Percentiles rank a stretch among this genome's conserved stretches.
phyloP scores from a whole-genome alignment of 2,888 invertebrate species.

The Cetonia aurata region DNA sequence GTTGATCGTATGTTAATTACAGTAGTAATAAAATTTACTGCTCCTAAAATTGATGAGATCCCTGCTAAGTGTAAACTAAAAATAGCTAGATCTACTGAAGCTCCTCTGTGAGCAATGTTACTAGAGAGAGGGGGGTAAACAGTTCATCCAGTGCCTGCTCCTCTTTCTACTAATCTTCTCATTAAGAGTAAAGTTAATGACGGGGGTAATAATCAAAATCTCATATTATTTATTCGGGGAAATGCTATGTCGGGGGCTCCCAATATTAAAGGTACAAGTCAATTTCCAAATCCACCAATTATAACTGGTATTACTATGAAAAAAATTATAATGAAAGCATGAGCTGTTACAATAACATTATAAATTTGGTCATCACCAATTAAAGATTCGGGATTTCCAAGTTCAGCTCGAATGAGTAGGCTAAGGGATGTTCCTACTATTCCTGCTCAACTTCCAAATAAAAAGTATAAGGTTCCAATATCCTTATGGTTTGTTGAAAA shows the following conservation, averaged over 20 bases:
- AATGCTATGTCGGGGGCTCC: constrained; percentile 86
- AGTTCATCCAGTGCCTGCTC: constrained; percentile 84
- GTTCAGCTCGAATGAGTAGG: constrained; percentile 79
- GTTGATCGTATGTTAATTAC: constrained; percentile 78
- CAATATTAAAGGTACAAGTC: constrained; percentile 81
- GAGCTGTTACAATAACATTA: constrained; percentile 83
- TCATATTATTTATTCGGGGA: constrained; percentile 88
- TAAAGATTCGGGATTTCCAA: constrained; percentile 75
- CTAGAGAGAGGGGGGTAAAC: constrained; percentile 79
- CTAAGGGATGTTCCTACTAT: constrained; percentile 79
- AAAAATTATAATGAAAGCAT: constrained; percentile 88
- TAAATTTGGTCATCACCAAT: constrained; percentile 83
- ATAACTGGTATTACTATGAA: too few species aligned
- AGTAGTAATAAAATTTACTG: constrained; percentile 85
- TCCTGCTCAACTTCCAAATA: constrained; percentile 77
- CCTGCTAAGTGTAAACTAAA: constrained; percentile 83
- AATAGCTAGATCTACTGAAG: constrained; percentile 81
- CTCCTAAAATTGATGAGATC: constrained; percentile 79
- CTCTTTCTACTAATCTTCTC: constrained; percentile 76
- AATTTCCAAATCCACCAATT: constrained; percentile 89
- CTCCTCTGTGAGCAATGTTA: constrained; percentile 74
- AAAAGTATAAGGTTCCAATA: constrained; percentile 81
- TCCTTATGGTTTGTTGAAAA: constrained; percentile 82
- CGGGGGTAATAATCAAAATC: too few species aligned
- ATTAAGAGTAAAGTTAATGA: constrained; percentile 70